Conservation (phyloP, 2,797 vertebrate genomes). For the Zalophus californianus region DNA sequence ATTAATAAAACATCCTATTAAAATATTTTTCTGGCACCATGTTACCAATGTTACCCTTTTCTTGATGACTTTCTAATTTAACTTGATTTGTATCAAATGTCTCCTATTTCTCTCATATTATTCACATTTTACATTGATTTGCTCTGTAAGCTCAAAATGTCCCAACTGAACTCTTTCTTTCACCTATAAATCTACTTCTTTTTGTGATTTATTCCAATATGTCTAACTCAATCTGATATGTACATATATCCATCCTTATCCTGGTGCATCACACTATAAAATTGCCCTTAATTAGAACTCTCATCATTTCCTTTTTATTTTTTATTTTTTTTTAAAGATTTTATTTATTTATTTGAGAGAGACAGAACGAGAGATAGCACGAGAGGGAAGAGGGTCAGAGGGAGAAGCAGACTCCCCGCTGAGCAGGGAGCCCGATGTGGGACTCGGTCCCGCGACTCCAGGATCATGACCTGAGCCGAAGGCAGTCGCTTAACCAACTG, state of each 20-base stretch:
- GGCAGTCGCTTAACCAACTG: too few species aligned
- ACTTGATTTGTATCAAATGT: background rate
- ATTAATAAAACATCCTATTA: background rate
- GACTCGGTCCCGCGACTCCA: too few species aligned
- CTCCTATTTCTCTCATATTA: background rate
- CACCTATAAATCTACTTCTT: background rate
- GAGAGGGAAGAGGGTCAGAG: too few species aligned
- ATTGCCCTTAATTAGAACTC: background rate
- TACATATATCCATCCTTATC: background rate
- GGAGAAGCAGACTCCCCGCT: too few species aligned
- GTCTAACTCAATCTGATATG: background rate
- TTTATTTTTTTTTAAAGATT: too few species aligned
- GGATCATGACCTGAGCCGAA: too few species aligned
- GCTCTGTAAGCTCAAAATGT: background rate
- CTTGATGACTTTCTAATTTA: background rate
- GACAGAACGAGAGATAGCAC: too few species aligned
- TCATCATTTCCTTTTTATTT: background rate
- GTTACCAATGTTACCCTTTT: background rate
- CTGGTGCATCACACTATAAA: background rate
- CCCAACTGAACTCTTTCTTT: background rate
- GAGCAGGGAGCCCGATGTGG: too few species aligned
- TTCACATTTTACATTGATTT: background rate
- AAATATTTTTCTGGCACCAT: background rate
- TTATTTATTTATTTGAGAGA: too few species aligned
- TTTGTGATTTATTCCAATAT: background rate